Conservation (phyloP, 2,113 vertebrate species). For the Siphamia tubifer region DNA sequence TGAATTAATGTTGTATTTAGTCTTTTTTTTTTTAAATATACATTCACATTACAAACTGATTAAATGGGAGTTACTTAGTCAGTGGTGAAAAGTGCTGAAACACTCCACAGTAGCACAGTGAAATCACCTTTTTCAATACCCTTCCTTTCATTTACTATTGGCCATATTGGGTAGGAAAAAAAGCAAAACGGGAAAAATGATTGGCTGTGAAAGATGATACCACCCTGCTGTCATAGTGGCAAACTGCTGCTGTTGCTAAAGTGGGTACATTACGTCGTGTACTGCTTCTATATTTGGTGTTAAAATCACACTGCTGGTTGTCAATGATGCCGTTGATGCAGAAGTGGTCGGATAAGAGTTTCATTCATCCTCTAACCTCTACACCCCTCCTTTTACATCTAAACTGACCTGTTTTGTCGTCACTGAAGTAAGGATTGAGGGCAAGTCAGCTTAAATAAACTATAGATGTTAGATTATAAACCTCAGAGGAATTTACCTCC, state of each 20-base stretch:
- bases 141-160: neutral
- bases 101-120: slow-evolving; percentile 14
- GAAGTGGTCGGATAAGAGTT: slow-evolving; percentile 27
- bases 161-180: slow-evolving; percentile 16
- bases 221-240: slow-evolving; percentile 38
- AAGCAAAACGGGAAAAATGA: neutral
- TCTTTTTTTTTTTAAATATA: no score
- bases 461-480: slow-evolving; percentile 4
- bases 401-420: slow-evolving; percentile 34
- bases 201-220: slow-evolving; percentile 56
- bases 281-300: slow-evolving; percentile 62
- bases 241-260: slow-evolving; percentile 51
- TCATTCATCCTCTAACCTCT: slow-evolving; percentile 49
- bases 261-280: slow-evolving; percentile 23
- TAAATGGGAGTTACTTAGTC: slow-evolving; percentile 1
- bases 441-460: slow-evolving; percentile 7
- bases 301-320: slow-evolving; percentile 46
- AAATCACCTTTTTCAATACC: slow-evolving; percentile 12
- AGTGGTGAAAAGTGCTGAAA: slow-evolving; percentile 10
- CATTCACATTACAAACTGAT: no score
- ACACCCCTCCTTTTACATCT: neutral
- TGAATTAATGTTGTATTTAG: no score
- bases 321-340: slow-evolving; percentile 58
- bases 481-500: slow-evolving; percentile 11
- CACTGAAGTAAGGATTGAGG: neutral